phyloP scores from a whole-genome alignment of 2,113 vertebrate species.

The Malurus melanocephalus region DNA sequence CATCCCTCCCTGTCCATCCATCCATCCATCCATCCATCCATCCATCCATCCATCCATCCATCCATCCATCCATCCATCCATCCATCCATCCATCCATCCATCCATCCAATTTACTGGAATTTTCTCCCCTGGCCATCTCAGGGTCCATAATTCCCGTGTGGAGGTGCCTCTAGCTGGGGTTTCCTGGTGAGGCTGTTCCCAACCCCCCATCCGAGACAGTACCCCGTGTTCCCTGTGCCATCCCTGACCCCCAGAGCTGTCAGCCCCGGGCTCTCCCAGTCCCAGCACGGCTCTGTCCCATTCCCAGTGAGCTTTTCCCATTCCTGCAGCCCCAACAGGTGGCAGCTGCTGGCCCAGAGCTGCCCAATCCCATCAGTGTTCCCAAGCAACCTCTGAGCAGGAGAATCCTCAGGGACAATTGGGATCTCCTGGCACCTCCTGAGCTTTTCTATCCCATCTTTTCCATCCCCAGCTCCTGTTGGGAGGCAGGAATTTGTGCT shows the following conservation, averaged over 20 bases:
- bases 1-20: no score
- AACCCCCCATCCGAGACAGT: not conserved
- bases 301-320: rapidly evolving
- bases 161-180: not conserved
- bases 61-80: no score
- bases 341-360: not conserved
- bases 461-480: rapidly evolving
- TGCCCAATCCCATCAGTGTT: not conserved
- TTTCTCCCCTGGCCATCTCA: not conserved
- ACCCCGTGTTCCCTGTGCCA: not conserved
- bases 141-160: not conserved
- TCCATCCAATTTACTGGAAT: not conserved
- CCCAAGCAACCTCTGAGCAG: not conserved
- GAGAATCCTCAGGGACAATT: not conserved
- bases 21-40: no score
- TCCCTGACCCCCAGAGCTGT: not conserved
- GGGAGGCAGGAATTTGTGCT: not conserved
- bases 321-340: not conserved
- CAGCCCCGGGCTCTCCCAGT: not conserved
- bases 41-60: no score
- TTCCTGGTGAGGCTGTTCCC: not conserved
- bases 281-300: not conserved
- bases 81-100: no score
- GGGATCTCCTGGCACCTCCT: not conserved
- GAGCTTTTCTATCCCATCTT: not conserved